phyloP scores from a whole-genome alignment of 35 echinoderm and acorn worm genomes.

The Apostichopus californicus region DNA sequence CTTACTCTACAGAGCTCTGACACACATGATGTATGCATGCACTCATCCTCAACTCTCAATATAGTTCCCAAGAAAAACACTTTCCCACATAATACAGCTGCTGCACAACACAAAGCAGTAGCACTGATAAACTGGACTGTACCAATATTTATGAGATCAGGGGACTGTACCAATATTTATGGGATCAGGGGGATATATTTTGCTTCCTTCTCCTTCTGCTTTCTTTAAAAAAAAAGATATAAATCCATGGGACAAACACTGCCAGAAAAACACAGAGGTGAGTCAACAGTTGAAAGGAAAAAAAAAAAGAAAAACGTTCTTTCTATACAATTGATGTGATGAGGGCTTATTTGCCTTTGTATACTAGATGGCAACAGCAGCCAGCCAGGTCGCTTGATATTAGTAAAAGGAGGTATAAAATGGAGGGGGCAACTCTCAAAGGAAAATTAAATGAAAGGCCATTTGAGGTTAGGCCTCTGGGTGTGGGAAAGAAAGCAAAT shows the following conservation, averaged over 20 bases:
- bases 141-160: neutral
- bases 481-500: constrained; percentile 16
- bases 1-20: too few species aligned
- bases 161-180: constrained; percentile 42
- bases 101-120: too few species aligned
- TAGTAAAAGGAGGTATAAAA: neutral
- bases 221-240: too few species aligned
- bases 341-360: neutral
- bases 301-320: neutral
- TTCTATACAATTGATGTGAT: constrained; percentile 32
- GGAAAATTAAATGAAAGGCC: constrained; percentile 24
- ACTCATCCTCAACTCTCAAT: too few species aligned
- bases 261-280: neutral
- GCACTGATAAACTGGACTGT: too few species aligned
- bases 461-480: constrained; percentile 27
- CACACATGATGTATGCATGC: too few species aligned
- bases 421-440: neutral
- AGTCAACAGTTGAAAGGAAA: neutral
- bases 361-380: neutral
- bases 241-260: too few species aligned
- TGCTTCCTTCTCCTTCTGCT: neutral
- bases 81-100: too few species aligned
- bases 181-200: constrained; percentile 30
- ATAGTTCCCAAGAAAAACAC: too few species aligned
- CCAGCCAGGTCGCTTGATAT: neutral